Base-by-base conservation (phyloP, 1,140 invertebrate genomes). In the Antheraea pernyi region DNA sequence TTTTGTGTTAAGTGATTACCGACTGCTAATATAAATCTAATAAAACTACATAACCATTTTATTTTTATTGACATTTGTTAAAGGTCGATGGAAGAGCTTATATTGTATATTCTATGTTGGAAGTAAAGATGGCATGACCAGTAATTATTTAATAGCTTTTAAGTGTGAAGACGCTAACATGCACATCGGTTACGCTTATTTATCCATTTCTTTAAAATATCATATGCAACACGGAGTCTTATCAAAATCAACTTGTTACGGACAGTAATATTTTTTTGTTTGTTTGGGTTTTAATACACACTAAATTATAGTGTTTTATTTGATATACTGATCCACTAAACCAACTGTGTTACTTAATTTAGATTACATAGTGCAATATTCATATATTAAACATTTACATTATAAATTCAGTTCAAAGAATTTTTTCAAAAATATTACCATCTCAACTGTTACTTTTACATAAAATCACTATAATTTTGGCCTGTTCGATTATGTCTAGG, bases 61-160 rank as follows among this genome's bases (percentile, higher is more conserved):
- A 53, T 13, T 53, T 16, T 16, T 6, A 53, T 53, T 53, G 16
- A 53, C 39, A 42, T 42, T 9, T 42, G 3, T 53, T 53, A 53
- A 53, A 53, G 46, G 46, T 53, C 46, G 16, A 16, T 53, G 11
- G 46, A 53, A 2, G 4, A 53, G 16, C 46, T 53, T 53, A 13
- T 53, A 53, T 53, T 13, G 46, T 16, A 16, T 53, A 53, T 53
- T 53, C 5, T n/a, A 16, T 53, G 46, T 53, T 53, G 46, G 16
- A 16, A 5, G 10, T 16, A 13, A 13, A 53, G 10, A 13, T 53
- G 11, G 16, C 46, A 53, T 16, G 46, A 53, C 46, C 13, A 0
- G 10, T 53, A 13, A 16, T 13, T 16, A 53, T 53, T 77, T 79
- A 53, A 53, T 16, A 6, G 46, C 4, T 13, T 53, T 53, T 53